Conservation (phyloP, 2,797 vertebrate genomes). For the Gobio occitaniae region DNA sequence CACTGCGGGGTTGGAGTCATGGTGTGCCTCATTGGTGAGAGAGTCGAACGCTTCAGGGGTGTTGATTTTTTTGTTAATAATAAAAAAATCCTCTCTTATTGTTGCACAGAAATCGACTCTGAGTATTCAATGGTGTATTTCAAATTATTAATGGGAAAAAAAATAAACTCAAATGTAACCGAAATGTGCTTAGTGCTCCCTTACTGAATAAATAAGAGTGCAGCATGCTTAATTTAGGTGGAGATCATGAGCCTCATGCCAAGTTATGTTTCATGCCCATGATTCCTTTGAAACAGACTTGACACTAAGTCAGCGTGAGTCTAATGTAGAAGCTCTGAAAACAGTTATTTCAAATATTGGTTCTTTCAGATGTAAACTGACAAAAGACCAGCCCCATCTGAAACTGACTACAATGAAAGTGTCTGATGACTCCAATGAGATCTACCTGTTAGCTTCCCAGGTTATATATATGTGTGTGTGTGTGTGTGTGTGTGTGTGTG, state of each 20-base stretch:
- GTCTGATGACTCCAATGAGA: neutral
- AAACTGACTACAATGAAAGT: neutral
- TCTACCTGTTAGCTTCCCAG: neutral
- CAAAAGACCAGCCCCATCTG: neutral
- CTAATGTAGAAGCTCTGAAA: slow-evolving; percentile 18
- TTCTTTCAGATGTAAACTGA: neutral
- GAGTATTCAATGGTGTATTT: slow-evolving; percentile 23
- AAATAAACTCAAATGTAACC: neutral
- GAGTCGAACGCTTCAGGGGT: slow-evolving; percentile 10
- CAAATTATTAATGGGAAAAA: slow-evolving; percentile 16
- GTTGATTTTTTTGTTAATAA: slow-evolving; percentile 20
- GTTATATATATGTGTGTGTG: neutral
- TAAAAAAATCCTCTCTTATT: slow-evolving; percentile 18
- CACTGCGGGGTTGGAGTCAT: slow-evolving; percentile 16
- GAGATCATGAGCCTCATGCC: slow-evolving; percentile 27
- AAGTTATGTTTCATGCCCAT: slow-evolving; percentile 31
- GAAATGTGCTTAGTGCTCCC: slow-evolving; percentile 24
- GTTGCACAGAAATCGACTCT: slow-evolving; percentile 21
- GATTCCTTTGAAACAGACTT: slow-evolving; percentile 13
- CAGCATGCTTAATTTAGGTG: slow-evolving; percentile 30
- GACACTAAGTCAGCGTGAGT: slow-evolving; percentile 11
- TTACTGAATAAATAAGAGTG: slow-evolving; percentile 19
- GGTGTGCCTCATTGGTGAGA: neutral
- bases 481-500: too few species aligned
- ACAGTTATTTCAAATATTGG: neutral